These are phyloP conservation scores for Falco punctatus DNA, from an alignment of 2,113 vertebrate genomes.

Conservation along the genomic window DNA sequence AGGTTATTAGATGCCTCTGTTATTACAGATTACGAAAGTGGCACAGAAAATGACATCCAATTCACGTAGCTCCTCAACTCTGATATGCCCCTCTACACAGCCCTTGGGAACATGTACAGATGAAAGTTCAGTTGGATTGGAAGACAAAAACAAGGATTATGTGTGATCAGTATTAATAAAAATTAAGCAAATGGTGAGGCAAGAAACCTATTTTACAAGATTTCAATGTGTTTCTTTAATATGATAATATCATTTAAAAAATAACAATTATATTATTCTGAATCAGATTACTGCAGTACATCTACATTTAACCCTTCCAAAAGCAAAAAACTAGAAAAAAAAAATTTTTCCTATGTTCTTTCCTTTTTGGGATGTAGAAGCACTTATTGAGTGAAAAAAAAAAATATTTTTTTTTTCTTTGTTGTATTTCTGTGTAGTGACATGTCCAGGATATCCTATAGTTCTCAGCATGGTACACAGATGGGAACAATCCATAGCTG, in stretches of 20 bases:
- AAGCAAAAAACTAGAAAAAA: not conserved
- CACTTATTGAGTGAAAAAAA: not conserved
- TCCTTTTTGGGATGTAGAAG: not conserved
- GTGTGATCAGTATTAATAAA: not conserved
- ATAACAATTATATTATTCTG: not conserved
- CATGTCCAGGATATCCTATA: not conserved
- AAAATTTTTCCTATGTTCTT: not conserved
- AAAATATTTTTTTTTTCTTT: not conserved
- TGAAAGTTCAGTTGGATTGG: not conserved
- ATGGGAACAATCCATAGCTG: not conserved
- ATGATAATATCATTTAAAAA: not conserved
- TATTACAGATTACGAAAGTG: constrained; percentile 22
- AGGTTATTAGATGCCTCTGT: not conserved
- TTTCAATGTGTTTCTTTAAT: not conserved
- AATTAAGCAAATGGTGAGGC: not conserved
- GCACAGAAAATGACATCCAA: constrained; percentile 26
- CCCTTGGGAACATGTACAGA: not conserved
- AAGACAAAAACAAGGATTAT: not conserved
- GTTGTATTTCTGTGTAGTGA: not conserved
- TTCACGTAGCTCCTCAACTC: not conserved
- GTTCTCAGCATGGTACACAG: not conserved
- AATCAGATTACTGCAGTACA: not conserved
- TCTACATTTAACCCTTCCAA: not conserved
- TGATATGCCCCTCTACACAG: not conserved
- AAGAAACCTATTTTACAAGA: not conserved